Conservation (phyloP, 2,113 vertebrate species). For the Oreotrochilus melanogaster region DNA sequence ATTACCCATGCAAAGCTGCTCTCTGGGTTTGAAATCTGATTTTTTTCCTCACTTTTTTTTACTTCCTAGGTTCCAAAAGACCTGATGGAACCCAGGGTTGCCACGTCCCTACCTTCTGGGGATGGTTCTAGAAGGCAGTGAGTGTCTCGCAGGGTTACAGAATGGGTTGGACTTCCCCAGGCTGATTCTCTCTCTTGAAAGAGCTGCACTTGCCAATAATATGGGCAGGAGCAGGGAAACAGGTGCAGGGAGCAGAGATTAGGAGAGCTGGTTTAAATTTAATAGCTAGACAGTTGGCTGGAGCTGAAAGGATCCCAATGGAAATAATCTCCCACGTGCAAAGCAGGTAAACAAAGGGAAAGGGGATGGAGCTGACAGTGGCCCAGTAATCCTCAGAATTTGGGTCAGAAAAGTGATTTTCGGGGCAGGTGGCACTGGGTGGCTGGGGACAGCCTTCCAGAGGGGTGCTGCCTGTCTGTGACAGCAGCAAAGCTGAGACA, state of each 20-base stretch:
- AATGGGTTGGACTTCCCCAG: neutral
- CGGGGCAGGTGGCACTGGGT: accelerated
- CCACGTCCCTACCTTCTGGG: neutral
- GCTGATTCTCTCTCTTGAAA: neutral
- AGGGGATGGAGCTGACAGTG: neutral
- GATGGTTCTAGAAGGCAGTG: neutral
- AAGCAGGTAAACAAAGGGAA: neutral
- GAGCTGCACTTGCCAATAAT: neutral
- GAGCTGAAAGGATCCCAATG: neutral
- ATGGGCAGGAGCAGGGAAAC: neutral
- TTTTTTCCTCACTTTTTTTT: neutral
- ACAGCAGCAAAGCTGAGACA: neutral
- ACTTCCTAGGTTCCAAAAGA: neutral
- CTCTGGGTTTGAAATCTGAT: neutral
- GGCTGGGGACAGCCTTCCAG: neutral
- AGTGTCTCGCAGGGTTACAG: neutral
- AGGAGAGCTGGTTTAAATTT: neutral
- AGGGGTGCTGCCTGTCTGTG: neutral
- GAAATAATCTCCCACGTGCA: neutral
- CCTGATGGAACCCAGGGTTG: neutral
- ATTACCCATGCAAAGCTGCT: neutral
- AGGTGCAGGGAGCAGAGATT: neutral
- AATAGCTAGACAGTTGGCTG: neutral
- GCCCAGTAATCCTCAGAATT: neutral
- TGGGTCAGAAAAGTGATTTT: neutral